Percentiles rank a stretch among this genome's conserved stretches.
These are phyloP conservation scores for Erebia aethiops DNA, from an alignment of 2,888 invertebrate species.

Conservation along the genomic window DNA sequence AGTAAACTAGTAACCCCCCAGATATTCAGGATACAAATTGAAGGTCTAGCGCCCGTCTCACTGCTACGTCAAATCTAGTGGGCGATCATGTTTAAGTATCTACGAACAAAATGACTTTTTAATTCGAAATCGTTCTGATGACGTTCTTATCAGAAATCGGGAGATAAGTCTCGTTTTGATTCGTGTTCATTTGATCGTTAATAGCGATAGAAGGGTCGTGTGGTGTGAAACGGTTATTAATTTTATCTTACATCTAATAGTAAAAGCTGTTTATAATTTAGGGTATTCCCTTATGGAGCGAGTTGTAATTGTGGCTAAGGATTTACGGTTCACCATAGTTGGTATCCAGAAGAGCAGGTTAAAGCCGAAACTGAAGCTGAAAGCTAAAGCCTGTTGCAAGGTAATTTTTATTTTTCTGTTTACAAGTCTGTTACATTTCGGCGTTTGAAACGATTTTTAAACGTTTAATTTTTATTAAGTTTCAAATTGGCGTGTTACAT, in stretches of 20 bases:
- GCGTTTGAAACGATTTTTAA: background rate
- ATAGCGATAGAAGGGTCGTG: constrained; percentile 17
- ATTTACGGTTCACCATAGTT: constrained; percentile 54
- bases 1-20: too few relatives aligned
- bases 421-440: background rate
- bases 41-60: too few relatives aligned
- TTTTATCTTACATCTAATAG: background rate
- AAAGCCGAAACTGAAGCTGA: constrained; percentile 41
- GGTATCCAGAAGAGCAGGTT: constrained; percentile 58
- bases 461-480: too few relatives aligned
- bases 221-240: constrained; percentile 7
- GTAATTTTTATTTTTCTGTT: constrained; percentile 25
- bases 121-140: constrained; percentile 17
- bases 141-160: constrained; percentile 34
- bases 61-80: too few relatives aligned
- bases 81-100: background rate
- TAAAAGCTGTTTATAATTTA: background rate
- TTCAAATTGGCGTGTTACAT: too few relatives aligned
- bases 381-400: constrained; percentile 47
- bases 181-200: constrained; percentile 24
- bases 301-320: constrained; percentile 38
- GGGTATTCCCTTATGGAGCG: constrained; percentile 30
- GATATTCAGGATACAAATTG: too few relatives aligned
- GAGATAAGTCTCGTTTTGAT: constrained; percentile 29
- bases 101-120: background rate